These are phyloP conservation scores for Stegastes partitus DNA, from an alignment of 2,113 vertebrate species.

Conservation along the genomic window DNA sequence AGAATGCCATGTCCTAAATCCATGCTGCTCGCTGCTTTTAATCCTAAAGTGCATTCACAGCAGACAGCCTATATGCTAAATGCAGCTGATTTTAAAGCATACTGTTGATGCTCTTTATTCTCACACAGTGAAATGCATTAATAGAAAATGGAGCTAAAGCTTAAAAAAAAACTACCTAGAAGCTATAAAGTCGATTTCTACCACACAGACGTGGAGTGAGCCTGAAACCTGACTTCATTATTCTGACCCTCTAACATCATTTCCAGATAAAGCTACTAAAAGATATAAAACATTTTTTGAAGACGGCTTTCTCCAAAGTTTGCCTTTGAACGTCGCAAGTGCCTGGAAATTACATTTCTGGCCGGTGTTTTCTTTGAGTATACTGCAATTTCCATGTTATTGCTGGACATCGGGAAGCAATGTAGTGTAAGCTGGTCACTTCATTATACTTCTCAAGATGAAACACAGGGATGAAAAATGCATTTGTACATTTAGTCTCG, in stretches of 20 bases:
- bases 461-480: constrained; percentile 45
- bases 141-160: too few relatives aligned
- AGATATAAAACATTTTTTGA: constrained; percentile 25
- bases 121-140: too few relatives aligned
- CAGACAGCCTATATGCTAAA: too few relatives aligned
- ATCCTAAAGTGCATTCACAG: too few relatives aligned
- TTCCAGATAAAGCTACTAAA: constrained; percentile 3
- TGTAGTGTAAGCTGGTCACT: constrained; percentile 11
- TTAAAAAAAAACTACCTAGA: too few relatives aligned
- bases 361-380: constrained; percentile 24
- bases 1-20: too few relatives aligned
- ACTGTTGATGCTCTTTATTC: too few relatives aligned
- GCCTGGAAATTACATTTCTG: constrained; percentile 20
- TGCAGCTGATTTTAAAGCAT: too few relatives aligned
- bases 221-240: neutral
- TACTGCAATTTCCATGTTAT: constrained; percentile 24
- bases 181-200: too few relatives aligned
- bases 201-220: neutral
- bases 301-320: constrained; percentile 1
- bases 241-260: neutral
- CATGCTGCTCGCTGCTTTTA: too few relatives aligned
- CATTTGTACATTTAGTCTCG: constrained; percentile 27
- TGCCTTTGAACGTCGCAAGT: constrained; percentile 29
- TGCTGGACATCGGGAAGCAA: constrained; percentile 7
- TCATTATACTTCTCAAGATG: constrained; percentile 40